phyloP scores from a whole-genome alignment of 1,140 invertebrate genomes.

The Bombus turneri region DNA sequence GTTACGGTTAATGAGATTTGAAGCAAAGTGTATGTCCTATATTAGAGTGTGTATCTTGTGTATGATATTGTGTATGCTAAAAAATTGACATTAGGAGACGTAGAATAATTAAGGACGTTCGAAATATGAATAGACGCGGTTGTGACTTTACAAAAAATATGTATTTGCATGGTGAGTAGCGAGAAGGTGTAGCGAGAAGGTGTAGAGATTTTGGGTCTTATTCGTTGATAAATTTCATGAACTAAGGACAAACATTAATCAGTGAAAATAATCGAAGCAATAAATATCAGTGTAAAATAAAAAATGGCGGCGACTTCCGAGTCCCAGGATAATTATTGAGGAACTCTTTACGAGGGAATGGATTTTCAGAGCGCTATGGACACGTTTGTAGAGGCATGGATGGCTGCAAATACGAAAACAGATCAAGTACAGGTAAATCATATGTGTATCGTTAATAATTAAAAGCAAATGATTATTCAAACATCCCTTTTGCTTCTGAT shows the following conservation, averaged over 20 bases:
- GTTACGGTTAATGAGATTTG: not conserved
- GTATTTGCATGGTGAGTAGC: not conserved
- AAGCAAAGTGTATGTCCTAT: not conserved
- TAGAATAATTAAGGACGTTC: not conserved
- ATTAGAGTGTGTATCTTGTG: not conserved
- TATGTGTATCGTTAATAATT: not conserved
- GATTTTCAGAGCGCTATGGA: conserved; percentile 99
- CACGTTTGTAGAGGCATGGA: conserved; percentile 98
- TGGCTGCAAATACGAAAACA: conserved; percentile 93
- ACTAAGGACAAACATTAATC: not conserved
- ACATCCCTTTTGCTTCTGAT: not conserved
- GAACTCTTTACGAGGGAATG: conserved; percentile 84
- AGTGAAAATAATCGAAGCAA: conserved; percentile 19
- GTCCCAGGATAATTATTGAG: conserved; percentile 65
- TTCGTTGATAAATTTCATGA: not conserved
- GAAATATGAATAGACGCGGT: not conserved
- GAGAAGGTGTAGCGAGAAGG: not conserved
- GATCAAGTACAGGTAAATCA: conserved; percentile 80
- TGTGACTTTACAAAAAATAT: not conserved
- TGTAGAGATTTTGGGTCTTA: not conserved
- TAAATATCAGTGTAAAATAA: conserved; percentile 54
- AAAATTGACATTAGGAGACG: not conserved
- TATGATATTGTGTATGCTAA: not conserved
- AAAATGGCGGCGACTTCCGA: conserved; percentile 66
- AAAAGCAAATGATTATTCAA: not conserved